phyloP scores from a whole-genome alignment of 2,113 vertebrate species.

The Ptychochromis oligacanthus region DNA sequence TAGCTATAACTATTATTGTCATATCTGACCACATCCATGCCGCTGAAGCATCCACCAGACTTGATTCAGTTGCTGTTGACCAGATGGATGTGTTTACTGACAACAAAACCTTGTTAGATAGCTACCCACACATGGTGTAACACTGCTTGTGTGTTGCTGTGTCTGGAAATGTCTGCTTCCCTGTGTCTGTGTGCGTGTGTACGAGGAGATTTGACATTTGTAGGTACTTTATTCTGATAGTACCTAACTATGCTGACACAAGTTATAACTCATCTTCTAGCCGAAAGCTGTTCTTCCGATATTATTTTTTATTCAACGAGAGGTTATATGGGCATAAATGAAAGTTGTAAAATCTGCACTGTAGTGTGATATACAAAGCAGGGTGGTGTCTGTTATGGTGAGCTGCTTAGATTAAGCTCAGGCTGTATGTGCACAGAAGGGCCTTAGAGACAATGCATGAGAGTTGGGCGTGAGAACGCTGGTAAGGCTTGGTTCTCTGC shows the following conservation, averaged over 20 bases:
- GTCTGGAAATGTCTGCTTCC: slow-evolving; percentile 27
- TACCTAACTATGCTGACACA: slow-evolving; percentile 7
- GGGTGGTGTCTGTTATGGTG: slow-evolving; percentile 68
- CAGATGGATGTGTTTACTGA: slow-evolving; percentile 81
- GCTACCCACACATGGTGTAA: slow-evolving; percentile 58
- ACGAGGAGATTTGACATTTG: slow-evolving; percentile 11
- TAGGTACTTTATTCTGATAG: neutral
- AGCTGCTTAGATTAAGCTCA: slow-evolving; percentile 62
- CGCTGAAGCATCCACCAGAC: slow-evolving; percentile 32
- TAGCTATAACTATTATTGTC: neutral
- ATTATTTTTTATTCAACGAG: neutral
- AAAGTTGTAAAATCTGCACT: slow-evolving; percentile 27
- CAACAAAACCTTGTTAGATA: slow-evolving; percentile 76
- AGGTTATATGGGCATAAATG: slow-evolving; percentile 4
- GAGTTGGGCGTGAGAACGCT: slow-evolving; percentile 79
- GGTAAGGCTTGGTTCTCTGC: slow-evolving; percentile 79
- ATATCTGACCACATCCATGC: slow-evolving; percentile 15
- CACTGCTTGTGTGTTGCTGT: slow-evolving; percentile 43
- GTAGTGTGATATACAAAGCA: slow-evolving; percentile 27
- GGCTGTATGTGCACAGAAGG: slow-evolving; percentile 65
- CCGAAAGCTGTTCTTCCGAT: neutral
- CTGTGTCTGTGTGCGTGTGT: neutral
- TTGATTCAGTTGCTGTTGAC: slow-evolving; percentile 64
- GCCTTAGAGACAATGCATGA: slow-evolving; percentile 72
- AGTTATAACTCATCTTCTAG: neutral